These are phyloP conservation scores for Ceyx margarethae DNA, from an alignment of 2,113 vertebrate genomes.

Conservation along the genomic window DNA sequence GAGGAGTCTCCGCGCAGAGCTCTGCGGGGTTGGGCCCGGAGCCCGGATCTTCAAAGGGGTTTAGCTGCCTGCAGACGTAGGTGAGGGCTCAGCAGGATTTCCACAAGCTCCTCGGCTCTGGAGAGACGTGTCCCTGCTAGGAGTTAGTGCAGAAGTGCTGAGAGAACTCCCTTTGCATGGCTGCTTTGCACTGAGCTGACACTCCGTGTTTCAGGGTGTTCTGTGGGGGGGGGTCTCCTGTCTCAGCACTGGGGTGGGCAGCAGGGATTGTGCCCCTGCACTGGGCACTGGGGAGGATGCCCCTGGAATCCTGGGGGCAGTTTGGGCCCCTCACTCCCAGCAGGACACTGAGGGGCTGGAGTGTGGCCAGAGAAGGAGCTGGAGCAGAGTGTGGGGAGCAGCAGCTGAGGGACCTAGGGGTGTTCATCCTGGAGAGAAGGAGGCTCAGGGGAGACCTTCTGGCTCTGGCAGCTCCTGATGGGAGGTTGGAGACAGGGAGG, in stretches of 20 bases:
- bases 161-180: not conserved
- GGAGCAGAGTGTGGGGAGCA: too few species aligned
- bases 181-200: not conserved
- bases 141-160: not conserved
- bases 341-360: not conserved
- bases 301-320: not conserved
- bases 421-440: too few species aligned
- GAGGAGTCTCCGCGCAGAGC: not conserved
- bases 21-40: not conserved
- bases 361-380: too few species aligned
- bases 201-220: not conserved
- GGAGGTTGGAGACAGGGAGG: too few species aligned
- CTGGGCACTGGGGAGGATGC: not conserved
- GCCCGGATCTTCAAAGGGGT: not conserved
- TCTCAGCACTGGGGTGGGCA: not conserved
- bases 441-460: too few species aligned
- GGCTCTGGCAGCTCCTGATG: too few species aligned
- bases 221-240: not conserved
- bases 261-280: not conserved
- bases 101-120: not conserved
- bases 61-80: not conserved
- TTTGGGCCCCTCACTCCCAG: not conserved
- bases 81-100: not conserved
- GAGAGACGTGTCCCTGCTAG: not conserved
- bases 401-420: too few species aligned